Base-by-base conservation (phyloP, 2,888 invertebrate species). In the Scaptomyza reducta region DNA sequence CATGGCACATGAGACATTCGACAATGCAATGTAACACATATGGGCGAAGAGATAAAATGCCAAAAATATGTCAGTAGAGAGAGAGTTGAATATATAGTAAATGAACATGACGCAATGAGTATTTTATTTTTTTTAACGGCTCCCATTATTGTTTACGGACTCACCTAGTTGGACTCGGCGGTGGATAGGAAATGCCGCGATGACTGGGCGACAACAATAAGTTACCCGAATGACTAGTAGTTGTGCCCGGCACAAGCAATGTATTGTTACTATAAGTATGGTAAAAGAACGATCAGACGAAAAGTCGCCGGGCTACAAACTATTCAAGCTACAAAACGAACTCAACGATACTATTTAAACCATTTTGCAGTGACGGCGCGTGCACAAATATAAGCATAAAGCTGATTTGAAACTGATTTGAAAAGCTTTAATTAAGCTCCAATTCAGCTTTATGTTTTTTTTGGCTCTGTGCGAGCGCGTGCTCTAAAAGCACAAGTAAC, bases 131-230 rank as follows among this genome's bases (percentile, higher is more conserved):
- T 9, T 16, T 10, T 11, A 38, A n/a, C 42, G 53, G 35, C 9
- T 47, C 51, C 59, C 53, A 51, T 40, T 50, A 44, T 25, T 42
- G 22, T 25, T 47, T 45, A 31, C 64, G 47, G 67, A 84, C 89
- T 90, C 89, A 92, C 92, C 92, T 90, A 64, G 93, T 93, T 60
- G 94, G 96, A 74, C 96, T 96, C 25, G 96, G 96, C 7, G 97
- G 97, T 58, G 97, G 96, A 91, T 97, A 96, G 72, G 96, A 96
- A 66, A 95, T 94, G 66, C 96, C 96, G 79, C 95, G 93, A 87
- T 94, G 93, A 81, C 94, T 94, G 10, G 95, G 93, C 87, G 93
- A 94, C 81, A 93, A 88, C 82, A 93, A 90, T 89, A 90, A 90
- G 88, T 88, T 92, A 78, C 89, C 91, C 79, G 91, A 91, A 79